A percentile compares a stretch with the other conserved stretches of the same genome.
Conservation (phyloP, 2,888 invertebrate species). For the Chrysodeixis includens region DNA sequence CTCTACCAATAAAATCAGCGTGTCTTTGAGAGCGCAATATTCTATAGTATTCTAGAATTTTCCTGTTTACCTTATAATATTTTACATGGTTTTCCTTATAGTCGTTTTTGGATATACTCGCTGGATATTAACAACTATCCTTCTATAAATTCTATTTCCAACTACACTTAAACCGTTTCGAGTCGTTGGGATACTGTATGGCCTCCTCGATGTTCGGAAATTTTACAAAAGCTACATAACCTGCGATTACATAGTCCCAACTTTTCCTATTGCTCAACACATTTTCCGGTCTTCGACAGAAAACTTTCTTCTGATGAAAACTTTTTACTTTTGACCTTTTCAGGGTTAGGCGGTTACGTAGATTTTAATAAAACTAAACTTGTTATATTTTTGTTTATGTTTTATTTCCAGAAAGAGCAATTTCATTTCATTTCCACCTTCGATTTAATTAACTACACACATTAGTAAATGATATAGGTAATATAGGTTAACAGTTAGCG, state of each 20-base stretch:
- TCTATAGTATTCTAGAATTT: constrained; percentile 12
- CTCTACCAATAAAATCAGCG: constrained; percentile 11
- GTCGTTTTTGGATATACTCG: background rate
- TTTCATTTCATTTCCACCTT: background rate
- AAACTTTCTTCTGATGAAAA: too few relatives aligned
- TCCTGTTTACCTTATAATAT: constrained; percentile 42
- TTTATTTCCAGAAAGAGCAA: background rate
- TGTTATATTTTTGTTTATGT: too few relatives aligned
- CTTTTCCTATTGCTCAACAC: too few relatives aligned
- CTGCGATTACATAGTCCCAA: too few relatives aligned
- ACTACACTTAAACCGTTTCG: too few relatives aligned
- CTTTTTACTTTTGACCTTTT: too few relatives aligned
- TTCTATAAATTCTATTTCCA: too few relatives aligned
- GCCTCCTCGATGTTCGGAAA: too few relatives aligned
- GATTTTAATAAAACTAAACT: too few relatives aligned
- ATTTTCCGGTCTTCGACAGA: too few relatives aligned
- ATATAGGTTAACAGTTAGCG: constrained; percentile 1
- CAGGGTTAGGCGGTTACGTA: background rate
- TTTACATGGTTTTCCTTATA: background rate
- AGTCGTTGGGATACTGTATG: too few relatives aligned
- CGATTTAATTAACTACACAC: background rate
- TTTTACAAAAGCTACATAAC: too few relatives aligned
- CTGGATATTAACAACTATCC: background rate
- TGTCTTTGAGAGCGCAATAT: background rate
- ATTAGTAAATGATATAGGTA: constrained; percentile 29